Evolutionary conservation across 1,140 invertebrate genomes (phyloP).

Genomic region (Drosophila guanche): DNA sequence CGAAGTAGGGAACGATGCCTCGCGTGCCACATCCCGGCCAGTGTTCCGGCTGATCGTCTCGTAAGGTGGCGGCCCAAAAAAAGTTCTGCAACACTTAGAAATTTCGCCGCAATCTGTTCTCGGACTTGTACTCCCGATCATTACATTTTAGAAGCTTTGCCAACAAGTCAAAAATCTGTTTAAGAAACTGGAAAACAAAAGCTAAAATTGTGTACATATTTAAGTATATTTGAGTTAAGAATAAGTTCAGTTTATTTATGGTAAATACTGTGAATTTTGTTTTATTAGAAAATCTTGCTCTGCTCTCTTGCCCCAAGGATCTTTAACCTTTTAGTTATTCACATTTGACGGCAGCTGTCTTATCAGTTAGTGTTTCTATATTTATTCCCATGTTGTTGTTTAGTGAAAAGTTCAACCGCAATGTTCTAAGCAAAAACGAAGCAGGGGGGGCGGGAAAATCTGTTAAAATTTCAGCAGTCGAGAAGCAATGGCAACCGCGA

Average conservation of each 20-base stretch:
- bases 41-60: conserved; percentile 84
- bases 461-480: conserved; percentile 71
- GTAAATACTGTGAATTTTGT: too few relatives aligned
- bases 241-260: too few relatives aligned
- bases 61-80: conserved; percentile 87
- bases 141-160: conserved; percentile 84
- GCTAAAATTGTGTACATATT: too few relatives aligned
- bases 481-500: conserved; percentile 29
- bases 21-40: conserved; percentile 91
- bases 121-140: conserved; percentile 86
- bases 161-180: too few relatives aligned
- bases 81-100: conserved; percentile 96
- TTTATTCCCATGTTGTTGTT: conserved; percentile 23
- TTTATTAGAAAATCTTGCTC: background rate
- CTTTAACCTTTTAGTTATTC: too few relatives aligned
- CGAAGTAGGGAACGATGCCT: conserved; percentile 90
- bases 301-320: background rate
- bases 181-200: too few relatives aligned
- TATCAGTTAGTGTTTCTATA: conserved; percentile 2
- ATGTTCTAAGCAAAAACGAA: conserved; percentile 57
- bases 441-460: conserved; percentile 62
- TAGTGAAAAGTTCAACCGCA: conserved; percentile 60
- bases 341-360: too few relatives aligned
- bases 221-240: too few relatives aligned
- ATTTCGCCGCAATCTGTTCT: conserved; percentile 89